Conservation (phyloP, 2,113 vertebrate species). For the Agapornis roseicollis region DNA sequence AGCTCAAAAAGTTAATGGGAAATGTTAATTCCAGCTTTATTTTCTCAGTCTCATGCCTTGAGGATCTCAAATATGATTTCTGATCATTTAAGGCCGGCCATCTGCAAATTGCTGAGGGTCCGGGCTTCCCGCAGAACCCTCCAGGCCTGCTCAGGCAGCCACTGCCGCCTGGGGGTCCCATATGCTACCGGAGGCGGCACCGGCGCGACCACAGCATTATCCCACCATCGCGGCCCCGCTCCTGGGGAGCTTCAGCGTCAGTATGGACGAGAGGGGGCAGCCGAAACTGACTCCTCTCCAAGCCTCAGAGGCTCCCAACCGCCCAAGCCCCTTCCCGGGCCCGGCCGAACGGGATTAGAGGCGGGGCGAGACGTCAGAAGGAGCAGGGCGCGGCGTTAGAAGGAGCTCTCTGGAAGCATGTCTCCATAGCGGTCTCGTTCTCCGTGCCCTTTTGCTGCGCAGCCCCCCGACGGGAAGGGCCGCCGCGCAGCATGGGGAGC, state of each 20-base stretch:
- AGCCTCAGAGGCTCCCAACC: background rate
- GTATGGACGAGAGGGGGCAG: background rate
- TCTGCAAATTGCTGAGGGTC: background rate
- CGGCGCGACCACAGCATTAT: fast-evolving
- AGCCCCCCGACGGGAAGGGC: background rate
- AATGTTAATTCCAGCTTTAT: background rate
- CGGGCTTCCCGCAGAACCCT: fast-evolving
- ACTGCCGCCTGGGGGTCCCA: fast-evolving
- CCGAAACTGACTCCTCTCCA: fast-evolving
- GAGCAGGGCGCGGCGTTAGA: slow-evolving; percentile 51
- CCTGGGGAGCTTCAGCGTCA: fast-evolving
- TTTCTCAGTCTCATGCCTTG: background rate
- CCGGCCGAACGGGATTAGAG: background rate
- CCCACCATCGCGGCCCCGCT: background rate
- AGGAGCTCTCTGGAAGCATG: background rate
- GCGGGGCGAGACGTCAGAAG: background rate
- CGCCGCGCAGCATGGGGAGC: slow-evolving; percentile 61
- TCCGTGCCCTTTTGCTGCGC: background rate
- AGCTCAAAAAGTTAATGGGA: background rate
- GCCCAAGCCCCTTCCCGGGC: background rate
- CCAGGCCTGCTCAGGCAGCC: fast-evolving
- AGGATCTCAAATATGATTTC: background rate
- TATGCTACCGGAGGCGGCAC: fast-evolving
- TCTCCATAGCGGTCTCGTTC: background rate
- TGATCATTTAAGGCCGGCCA: background rate